Conservation (phyloP, 2,797 vertebrate species). For the Tangara arthus region DNA sequence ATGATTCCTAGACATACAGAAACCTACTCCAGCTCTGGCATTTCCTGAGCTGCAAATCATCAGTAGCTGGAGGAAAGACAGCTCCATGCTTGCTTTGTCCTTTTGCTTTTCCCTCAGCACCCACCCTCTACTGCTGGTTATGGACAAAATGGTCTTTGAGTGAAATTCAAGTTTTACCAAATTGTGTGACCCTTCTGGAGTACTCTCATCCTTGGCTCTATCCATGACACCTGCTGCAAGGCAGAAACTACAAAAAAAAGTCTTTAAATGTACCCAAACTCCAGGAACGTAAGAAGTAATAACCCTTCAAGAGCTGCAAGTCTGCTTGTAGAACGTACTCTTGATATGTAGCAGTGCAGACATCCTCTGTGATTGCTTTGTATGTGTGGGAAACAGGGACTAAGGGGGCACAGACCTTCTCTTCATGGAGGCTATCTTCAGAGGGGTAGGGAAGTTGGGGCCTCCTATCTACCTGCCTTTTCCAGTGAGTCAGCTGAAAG, state of each 20-base stretch:
- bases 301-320: not conserved
- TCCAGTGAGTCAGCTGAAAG: not conserved
- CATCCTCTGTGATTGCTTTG: not conserved
- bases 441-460: accelerated
- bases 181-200: not conserved
- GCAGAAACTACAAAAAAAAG: not conserved
- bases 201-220: not conserved
- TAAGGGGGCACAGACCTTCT: not conserved
- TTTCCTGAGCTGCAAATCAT: slow-evolving; percentile 1
- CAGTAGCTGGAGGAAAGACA: not conserved
- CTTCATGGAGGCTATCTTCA: not conserved
- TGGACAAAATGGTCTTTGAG: not conserved
- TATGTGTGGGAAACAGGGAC: accelerated
- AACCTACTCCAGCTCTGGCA: not conserved
- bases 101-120: not conserved
- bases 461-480: not conserved
- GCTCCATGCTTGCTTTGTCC: not conserved
- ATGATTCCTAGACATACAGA: not conserved
- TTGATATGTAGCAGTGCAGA: not conserved
- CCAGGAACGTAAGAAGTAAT: not conserved
- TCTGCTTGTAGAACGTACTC: not conserved
- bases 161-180: not conserved
- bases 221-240: not conserved
- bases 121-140: not conserved
- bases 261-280: not conserved